phyloP scores from a whole-genome alignment of 1,140 invertebrate genomes.

The Hyles vespertilio region DNA sequence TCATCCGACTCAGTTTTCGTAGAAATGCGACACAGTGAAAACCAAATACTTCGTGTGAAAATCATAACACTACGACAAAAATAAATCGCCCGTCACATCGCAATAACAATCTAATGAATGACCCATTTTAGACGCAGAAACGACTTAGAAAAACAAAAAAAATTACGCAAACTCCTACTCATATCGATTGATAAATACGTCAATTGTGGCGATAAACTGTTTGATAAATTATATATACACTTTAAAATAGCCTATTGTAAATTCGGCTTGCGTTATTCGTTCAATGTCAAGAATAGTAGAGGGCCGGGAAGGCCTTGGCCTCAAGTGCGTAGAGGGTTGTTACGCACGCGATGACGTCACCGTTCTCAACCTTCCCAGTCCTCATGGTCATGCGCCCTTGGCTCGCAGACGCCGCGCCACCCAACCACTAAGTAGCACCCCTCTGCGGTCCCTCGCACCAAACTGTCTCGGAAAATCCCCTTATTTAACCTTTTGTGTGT shows the following conservation, averaged over 20 bases:
- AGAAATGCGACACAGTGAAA: too few species aligned
- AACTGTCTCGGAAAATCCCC: neutral
- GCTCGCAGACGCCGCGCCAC: conserved; percentile 19
- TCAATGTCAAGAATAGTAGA: conserved; percentile 44
- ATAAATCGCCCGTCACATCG: too few species aligned
- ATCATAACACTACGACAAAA: too few species aligned
- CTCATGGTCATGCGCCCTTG: conserved; percentile 20
- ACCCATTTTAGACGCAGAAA: too few species aligned
- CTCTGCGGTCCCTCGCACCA: neutral
- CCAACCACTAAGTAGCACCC: conserved; percentile 1
- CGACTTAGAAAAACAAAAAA: too few species aligned
- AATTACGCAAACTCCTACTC: too few species aligned
- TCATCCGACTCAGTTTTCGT: too few species aligned
- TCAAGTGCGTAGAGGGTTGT: conserved; percentile 36
- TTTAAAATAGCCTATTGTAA: neutral
- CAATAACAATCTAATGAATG: too few species aligned
- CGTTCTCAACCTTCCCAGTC: conserved; percentile 3
- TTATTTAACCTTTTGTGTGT: conserved; percentile 3
- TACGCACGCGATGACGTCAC: conserved; percentile 36
- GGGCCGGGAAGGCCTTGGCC: conserved; percentile 40
- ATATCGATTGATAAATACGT: too few species aligned
- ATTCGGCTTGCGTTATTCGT: conserved; percentile 9
- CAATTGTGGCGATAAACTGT: too few species aligned
- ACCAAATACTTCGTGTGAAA: too few species aligned
- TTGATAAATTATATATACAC: too few species aligned